Conservation (phyloP, 2,888 invertebrate species). For the Cylindroiulus punctatus region DNA sequence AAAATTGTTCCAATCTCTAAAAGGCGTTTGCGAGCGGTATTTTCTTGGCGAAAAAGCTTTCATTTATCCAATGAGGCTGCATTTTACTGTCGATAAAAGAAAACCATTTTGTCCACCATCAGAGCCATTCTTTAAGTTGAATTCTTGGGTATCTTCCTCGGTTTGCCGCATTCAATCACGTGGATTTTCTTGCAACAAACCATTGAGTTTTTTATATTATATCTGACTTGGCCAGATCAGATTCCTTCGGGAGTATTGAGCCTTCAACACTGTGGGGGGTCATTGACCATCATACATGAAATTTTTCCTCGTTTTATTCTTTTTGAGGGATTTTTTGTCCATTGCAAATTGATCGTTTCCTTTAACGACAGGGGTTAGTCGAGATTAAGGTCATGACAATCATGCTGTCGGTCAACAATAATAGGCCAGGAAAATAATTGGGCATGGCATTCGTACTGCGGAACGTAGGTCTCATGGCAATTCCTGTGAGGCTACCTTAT, state of each 20-base stretch:
- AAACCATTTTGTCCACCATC: conserved; percentile 43
- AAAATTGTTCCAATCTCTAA: background rate
- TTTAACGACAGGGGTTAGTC: background rate
- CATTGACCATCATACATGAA: conserved; percentile 19
- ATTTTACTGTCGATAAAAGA: conserved; percentile 45
- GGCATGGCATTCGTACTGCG: background rate
- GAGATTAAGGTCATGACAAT: conserved; percentile 40
- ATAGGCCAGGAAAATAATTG: conserved; percentile 20
- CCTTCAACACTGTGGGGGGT: conserved; percentile 3
- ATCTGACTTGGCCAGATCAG: conserved; percentile 36
- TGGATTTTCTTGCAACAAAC: conserved; percentile 32
- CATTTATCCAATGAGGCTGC: conserved; percentile 38
- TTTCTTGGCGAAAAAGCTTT: conserved; percentile 1
- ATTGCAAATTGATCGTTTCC: background rate
- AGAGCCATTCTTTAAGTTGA: conserved; percentile 36
- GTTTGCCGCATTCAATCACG: conserved; percentile 44
- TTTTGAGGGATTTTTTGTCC: background rate
- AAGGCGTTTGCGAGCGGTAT: background rate
- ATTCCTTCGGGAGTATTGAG: background rate
- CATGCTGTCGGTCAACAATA: conserved; percentile 27
- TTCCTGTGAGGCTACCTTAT: no score
- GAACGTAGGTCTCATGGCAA: background rate
- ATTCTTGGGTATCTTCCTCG: conserved; percentile 29
- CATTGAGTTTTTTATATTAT: conserved; percentile 34
- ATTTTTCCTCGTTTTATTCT: background rate